Percentiles rank a stretch among this genome's conserved stretches.
These are phyloP conservation scores for Oncorhynchus mykiss DNA, from an alignment of 2,113 vertebrate species.

Conservation along the genomic window DNA sequence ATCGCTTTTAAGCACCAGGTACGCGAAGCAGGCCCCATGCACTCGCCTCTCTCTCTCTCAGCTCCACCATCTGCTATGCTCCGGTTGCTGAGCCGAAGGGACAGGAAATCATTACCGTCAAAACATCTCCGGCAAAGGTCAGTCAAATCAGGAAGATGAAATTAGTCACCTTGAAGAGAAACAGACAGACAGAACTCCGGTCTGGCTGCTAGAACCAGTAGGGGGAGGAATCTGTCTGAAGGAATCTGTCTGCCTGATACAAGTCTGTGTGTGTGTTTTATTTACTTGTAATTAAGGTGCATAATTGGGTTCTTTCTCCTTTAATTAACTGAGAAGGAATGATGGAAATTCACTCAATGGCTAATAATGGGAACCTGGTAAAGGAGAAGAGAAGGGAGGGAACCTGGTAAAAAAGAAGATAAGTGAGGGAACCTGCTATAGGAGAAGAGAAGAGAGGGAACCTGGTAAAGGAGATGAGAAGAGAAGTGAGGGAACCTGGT, in stretches of 20 bases:
- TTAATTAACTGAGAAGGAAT: conserved; percentile 35
- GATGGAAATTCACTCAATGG: conserved; percentile 1
- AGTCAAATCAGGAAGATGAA: conserved; percentile 86
- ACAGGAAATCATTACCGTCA: conserved; percentile 93
- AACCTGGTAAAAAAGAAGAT: no score
- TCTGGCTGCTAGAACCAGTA: conserved; percentile 13
- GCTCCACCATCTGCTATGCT: conserved; percentile 60
- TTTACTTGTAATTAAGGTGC: conserved; percentile 35
- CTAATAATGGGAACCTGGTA: neutral
- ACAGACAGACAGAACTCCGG: conserved; percentile 37
- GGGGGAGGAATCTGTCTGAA: conserved; percentile 3
- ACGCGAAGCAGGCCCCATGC: conserved; percentile 66
- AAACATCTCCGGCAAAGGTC: conserved; percentile 89
- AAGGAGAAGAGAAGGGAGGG: no score
- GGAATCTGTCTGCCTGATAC: neutral
- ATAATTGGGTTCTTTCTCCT: conserved; percentile 32
- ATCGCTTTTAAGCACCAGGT: conserved; percentile 67
- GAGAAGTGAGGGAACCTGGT: no score
- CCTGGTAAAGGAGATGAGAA: no score
- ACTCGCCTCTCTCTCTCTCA: neutral
- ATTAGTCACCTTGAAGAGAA: conserved; percentile 86
- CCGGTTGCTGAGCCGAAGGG: conserved; percentile 78
- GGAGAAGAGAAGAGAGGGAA: no score
- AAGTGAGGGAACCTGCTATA: no score
- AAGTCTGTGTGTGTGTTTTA: conserved; percentile 4